Base-by-base conservation (phyloP, 1,140 invertebrate species). In the Drosophila sproati region DNA sequence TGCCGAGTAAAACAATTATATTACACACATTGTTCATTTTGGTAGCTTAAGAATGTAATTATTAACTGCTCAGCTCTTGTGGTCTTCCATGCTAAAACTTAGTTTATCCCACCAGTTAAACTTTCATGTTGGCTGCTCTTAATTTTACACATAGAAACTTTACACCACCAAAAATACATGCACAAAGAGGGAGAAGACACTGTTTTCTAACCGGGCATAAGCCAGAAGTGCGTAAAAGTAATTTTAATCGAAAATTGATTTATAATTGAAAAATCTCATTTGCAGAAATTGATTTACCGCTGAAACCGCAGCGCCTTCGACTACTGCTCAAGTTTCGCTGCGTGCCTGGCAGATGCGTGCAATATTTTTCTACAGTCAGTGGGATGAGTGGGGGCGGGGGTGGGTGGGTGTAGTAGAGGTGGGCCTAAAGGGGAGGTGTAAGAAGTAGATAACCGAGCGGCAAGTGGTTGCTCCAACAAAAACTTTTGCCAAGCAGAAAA, bases 201-300 rank as follows among this genome's bases (percentile, higher is more conserved):
- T n/a, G 20, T 20, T 20, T 20, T 28, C 67, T 55, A 48, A 4
- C 41, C 35, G 45, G 37, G 47, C 70, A 60, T 73, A 87, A 87
- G 82, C 77, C 78, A 88, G 77, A 73, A 80, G 39, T 89, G 85
- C 77, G 83, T 88, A 83, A 88, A 88, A 88, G 83, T 78, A 88
- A 91, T 91, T 90, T 91, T 91, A 91, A 91, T 91, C 86, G 90
- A 91, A 91, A 91, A 91, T 91, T 91, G 89, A 91, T 91, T 91
- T 91, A 91, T 91, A 91, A 91, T 91, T 91, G 90, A 91, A 91
- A 91, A 89, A 89, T 89, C 85, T 91, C 80, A 88, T 88, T 91
- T 87, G 79, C 76, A 91, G 86, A 90, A 91, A 91, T 91, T 91
- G 90, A 91, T 91, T 91, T 90, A 85, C 90, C 89, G 80, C 90